Evolutionary conservation across 2,113 vertebrate species (phyloP).

Genomic region (Spermophilus dauricus): DNA sequence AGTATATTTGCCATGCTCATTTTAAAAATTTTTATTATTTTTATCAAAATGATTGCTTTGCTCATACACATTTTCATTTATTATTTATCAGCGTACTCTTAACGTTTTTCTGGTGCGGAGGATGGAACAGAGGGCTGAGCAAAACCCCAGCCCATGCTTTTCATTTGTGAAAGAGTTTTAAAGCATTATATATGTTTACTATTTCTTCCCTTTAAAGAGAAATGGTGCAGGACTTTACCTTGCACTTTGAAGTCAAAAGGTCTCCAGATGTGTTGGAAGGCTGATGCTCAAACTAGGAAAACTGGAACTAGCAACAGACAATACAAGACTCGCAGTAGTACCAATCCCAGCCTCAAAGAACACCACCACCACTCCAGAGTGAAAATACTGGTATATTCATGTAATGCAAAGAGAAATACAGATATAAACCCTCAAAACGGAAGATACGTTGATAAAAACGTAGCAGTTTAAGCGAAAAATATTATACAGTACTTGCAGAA

Average conservation of each 20-base stretch:
- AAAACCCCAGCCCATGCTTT: background rate
- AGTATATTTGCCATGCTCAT: background rate
- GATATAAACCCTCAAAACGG: slow-evolving; percentile 82
- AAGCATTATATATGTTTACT: background rate
- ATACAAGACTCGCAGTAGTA: background rate
- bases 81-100: background rate
- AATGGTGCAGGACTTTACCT: slow-evolving; percentile 16
- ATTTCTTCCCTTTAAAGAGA: slow-evolving; percentile 31
- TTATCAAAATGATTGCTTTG: slow-evolving; percentile 24
- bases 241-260: slow-evolving; percentile 39
- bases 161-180: background rate
- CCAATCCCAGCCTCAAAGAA: background rate
- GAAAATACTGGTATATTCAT: slow-evolving; percentile 86
- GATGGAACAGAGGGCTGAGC: background rate
- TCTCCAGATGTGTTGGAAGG: slow-evolving; percentile 21
- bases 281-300: background rate
- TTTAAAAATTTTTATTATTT: slow-evolving; percentile 14
- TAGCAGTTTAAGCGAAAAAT: slow-evolving; percentile 82
- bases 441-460: slow-evolving; percentile 83
- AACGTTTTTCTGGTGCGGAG: too few species aligned
- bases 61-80: background rate
- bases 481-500: slow-evolving; percentile 83
- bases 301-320: background rate
- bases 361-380: slow-evolving; percentile 72
- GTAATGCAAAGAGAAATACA: slow-evolving; percentile 85